phyloP scores from a whole-genome alignment of 2,113 vertebrate species.

The Engraulis encrasicolus region DNA sequence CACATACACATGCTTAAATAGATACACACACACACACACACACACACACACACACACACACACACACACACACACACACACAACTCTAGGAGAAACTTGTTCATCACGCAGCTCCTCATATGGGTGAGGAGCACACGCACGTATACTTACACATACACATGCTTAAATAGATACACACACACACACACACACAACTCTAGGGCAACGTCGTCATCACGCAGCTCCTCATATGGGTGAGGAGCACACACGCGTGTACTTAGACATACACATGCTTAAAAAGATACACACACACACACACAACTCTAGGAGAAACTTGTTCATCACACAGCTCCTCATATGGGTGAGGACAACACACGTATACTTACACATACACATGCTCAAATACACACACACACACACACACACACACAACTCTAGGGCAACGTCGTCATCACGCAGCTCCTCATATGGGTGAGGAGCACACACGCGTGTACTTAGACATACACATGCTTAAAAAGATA shows the following conservation, averaged over 20 bases:
- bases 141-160: not conserved
- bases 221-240: conserved; percentile 92
- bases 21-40: not conserved
- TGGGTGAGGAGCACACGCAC: too few species aligned
- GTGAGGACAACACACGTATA: too few species aligned
- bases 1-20: not conserved
- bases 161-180: not conserved
- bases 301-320: too few species aligned
- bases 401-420: conserved; percentile 71
- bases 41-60: not conserved
- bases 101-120: too few species aligned
- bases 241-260: not conserved
- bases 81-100: too few species aligned
- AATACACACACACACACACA: not conserved
- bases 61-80: not conserved
- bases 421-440: conserved; percentile 92
- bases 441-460: conserved; percentile 89
- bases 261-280: not conserved
- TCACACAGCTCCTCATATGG: too few species aligned
- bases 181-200: conserved; percentile 54
- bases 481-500: not conserved
- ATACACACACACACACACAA: too few species aligned
- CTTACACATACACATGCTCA: not conserved
- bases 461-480: not conserved
- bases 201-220: conserved; percentile 90